A percentile compares a stretch with the other conserved stretches of the same genome.
These are phyloP conservation scores for Caenorhabditis sp. DNA, from an alignment of 2,888 invertebrate species.

Conservation along the genomic window DNA sequence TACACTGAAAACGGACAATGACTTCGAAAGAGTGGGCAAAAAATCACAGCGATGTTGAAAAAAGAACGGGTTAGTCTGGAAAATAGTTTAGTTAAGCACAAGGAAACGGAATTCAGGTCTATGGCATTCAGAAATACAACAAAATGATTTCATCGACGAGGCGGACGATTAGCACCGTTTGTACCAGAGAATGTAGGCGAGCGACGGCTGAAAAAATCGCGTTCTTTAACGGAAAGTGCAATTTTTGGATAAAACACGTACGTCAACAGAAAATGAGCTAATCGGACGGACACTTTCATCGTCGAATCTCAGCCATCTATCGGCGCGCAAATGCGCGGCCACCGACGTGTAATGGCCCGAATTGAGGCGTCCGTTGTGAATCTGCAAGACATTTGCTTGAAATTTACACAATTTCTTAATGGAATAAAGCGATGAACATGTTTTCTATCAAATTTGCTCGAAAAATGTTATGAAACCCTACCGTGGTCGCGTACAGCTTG, in stretches of 20 bases:
- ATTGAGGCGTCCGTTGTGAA: slow-evolving; percentile 73
- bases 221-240: neutral
- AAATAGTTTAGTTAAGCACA: no score
- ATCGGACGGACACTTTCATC: slow-evolving; percentile 64
- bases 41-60: no score
- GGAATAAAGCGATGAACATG: no score
- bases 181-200: slow-evolving; percentile 34
- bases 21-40: no score
- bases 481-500: slow-evolving; percentile 74
- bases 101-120: no score
- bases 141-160: no score
- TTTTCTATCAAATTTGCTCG: neutral
- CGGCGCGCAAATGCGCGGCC: slow-evolving; percentile 56
- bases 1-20: no score
- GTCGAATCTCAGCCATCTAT: slow-evolving; percentile 72
- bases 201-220: slow-evolving; percentile 10
- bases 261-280: neutral
- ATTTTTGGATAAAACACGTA: slow-evolving; percentile 2
- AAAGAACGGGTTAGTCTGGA: no score
- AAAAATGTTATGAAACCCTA: no score
- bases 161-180: slow-evolving; percentile 27
- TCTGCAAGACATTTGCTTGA: slow-evolving; percentile 66
- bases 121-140: no score
- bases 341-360: slow-evolving; percentile 75
- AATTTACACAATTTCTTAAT: slow-evolving; percentile 2